Evolutionary conservation across 2,888 invertebrate genomes (phyloP), one percentile per base, ranked within the genome.

Genomic region (Ennomos erosarius): DNA sequence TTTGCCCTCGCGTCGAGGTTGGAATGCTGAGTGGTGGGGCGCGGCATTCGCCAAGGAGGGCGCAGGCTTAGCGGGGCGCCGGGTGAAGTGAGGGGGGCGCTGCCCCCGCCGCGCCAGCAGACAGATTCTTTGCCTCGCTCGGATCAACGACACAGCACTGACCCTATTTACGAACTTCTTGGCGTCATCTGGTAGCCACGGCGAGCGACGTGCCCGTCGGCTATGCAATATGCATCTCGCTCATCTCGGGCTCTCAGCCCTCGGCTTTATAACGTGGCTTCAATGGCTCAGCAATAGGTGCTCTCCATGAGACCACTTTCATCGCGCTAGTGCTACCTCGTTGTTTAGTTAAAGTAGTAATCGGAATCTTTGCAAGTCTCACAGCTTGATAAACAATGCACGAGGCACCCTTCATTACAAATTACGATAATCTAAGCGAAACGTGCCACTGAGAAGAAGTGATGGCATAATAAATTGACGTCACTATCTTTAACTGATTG

Each of bases 141-240:
- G 85, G 88, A 87, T 84, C 89, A 88, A 89, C 87, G 88, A 88
- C 88, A 88, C 87, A 87, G 79, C 83, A 82, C 84, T 88, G 87
- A 88, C 88, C 88, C 82, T 88, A 85, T 88, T 88, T 51, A 87
- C 85, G 76, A 63, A 84, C 82, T 81, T 84, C 81, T 85, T 84
- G 82, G 88, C 90, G 88, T 90, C 88, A 88, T 85, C 84, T 89
- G 87, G 88, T 88, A 88, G 88, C 88, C 67, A 71, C 77, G 77
- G 76, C 75, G 81, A 74, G 76, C 75, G 81, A 74, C 76, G 80
- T 83, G 80, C 84, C 87, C 83, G 81, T 76, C 64, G 85, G 89
- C 87, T 79, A 84, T 85, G 83, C 84, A 81, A 87, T 79, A 84
- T 85, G 83, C 84, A 81, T 82, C 83, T 81, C 76, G 72, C 42